A percentile compares a stretch with the other conserved stretches of the same genome.
Conservation (phyloP, 2,113 vertebrate species). For the Alosa alosa region DNA sequence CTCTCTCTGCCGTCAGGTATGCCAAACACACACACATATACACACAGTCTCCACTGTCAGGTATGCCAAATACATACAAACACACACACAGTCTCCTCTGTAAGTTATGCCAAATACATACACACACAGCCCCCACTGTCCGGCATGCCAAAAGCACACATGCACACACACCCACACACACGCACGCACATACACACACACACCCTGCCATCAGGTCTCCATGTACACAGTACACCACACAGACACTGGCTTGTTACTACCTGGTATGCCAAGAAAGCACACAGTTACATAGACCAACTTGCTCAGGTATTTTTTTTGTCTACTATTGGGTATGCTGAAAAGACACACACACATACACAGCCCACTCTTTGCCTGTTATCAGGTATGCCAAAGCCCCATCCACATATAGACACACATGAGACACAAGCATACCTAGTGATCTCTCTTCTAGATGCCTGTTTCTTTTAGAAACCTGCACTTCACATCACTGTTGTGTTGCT, state of each 20-base stretch:
- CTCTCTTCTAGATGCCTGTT: neutral
- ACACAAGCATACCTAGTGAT: neutral
- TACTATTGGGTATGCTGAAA: neutral
- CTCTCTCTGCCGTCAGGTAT: conserved; percentile 90
- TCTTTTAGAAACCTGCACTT: neutral
- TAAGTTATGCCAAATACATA: neutral
- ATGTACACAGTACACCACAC: neutral
- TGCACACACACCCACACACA: neutral
- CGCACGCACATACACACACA: neutral
- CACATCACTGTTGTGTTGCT: neutral
- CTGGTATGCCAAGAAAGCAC: too few species aligned
- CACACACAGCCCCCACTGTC: neutral
- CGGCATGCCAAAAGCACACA: too few species aligned
- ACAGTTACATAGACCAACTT: neutral
- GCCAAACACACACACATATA: neutral
- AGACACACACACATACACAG: neutral
- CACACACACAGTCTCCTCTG: neutral
- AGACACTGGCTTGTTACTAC: neutral
- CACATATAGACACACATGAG: too few species aligned
- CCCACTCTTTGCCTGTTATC: too few species aligned
- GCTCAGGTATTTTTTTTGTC: neutral
- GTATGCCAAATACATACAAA: too few species aligned
- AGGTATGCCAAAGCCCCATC: too few species aligned
- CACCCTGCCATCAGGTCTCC: neutral
- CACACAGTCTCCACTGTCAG: neutral